Conservation (phyloP, 2,113 vertebrate genomes). For the Oxyruncus cristatus region DNA sequence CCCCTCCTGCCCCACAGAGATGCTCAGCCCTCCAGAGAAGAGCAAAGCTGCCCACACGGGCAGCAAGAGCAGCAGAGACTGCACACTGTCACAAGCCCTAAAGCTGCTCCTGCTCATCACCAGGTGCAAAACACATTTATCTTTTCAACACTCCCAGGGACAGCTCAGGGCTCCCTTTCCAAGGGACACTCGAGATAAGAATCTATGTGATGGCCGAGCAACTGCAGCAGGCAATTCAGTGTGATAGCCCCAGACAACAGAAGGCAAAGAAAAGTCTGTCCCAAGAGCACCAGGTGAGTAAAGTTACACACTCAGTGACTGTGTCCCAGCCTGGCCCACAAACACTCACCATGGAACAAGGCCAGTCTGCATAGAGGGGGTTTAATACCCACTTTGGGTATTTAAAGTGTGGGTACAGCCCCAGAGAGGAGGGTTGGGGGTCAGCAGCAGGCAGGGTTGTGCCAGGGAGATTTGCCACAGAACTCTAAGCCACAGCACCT, state of each 20-base stretch:
- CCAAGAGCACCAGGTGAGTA: not conserved
- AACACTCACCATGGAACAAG: not conserved
- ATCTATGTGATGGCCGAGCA: not conserved
- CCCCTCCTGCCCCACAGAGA: not conserved
- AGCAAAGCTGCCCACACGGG: not conserved
- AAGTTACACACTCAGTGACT: rapidly evolving
- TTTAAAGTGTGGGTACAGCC: not conserved
- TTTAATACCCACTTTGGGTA: not conserved
- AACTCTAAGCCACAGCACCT: rapidly evolving
- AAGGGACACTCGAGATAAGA: not conserved
- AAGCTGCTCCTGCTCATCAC: not conserved
- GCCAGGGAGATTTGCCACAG: not conserved
- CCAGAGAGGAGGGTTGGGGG: not conserved
- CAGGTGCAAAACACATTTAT: not conserved
- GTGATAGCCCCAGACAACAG: not conserved
- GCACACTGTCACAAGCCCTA: not conserved
- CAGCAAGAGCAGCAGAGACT: rapidly evolving
- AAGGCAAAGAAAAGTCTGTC: not conserved
- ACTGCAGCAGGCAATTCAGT: not conserved
- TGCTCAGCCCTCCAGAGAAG: not conserved
- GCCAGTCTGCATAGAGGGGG: not conserved
- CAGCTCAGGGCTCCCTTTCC: not conserved
- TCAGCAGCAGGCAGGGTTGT: not conserved
- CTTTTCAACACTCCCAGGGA: not conserved
- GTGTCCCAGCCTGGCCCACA: rapidly evolving